Conservation (phyloP, 2,113 vertebrate genomes). For the Sisor rabdophorus region DNA sequence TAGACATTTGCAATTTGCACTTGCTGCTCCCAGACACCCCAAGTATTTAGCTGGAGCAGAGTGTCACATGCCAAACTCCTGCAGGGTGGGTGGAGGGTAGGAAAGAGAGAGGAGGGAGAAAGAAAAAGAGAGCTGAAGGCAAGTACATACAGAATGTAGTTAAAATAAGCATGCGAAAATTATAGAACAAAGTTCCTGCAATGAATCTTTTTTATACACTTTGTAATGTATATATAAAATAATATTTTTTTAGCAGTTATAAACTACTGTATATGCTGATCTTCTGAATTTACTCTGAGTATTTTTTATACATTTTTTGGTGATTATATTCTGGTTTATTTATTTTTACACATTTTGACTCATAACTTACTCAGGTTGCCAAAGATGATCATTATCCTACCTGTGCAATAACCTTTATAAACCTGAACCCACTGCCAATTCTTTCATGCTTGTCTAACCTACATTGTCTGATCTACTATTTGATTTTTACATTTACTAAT, state of each 20-base stretch:
- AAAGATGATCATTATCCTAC: not conserved
- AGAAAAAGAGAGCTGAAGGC: not conserved
- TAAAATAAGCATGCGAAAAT: slow-evolving; percentile 4
- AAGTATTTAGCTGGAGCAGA: slow-evolving; percentile 31
- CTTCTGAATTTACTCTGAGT: not conserved
- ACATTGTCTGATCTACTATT: not conserved
- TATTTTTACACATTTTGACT: not conserved
- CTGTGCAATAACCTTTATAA: not conserved
- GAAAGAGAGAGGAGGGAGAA: not conserved
- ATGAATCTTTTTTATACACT: not conserved
- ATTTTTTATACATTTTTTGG: not conserved
- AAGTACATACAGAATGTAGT: not conserved
- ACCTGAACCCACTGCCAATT: not conserved
- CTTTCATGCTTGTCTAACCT: not conserved
- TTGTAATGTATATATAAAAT: not conserved
- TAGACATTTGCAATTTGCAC: not conserved
- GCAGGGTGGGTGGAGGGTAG: slow-evolving; percentile 4
- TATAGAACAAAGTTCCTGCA: not conserved
- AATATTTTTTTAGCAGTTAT: not conserved
- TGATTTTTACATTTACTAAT: not conserved
- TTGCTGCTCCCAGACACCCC: slow-evolving; percentile 8
- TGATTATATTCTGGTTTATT: not conserved
- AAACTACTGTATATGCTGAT: not conserved
- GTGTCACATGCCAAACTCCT: slow-evolving; percentile 31
- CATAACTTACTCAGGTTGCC: not conserved